Conservation (phyloP, 2,888 invertebrate genomes). For the Sicus ferrugineus region DNA sequence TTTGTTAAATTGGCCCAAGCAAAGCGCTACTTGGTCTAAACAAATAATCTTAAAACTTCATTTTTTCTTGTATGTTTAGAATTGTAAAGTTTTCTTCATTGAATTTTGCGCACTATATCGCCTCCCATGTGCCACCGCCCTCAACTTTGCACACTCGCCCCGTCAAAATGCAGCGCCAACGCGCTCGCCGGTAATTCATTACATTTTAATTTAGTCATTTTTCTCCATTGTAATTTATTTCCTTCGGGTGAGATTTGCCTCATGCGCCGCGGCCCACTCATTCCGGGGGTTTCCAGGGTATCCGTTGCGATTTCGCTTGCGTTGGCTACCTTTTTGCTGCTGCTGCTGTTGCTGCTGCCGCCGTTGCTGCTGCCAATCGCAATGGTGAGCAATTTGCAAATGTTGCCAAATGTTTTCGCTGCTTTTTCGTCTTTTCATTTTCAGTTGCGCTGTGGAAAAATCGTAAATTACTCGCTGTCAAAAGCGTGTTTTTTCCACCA, state of each 20-base stretch:
- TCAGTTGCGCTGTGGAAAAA: background rate
- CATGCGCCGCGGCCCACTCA: constrained; percentile 2
- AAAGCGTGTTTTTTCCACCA: background rate
- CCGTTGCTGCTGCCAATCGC: background rate
- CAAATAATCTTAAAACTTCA: no score
- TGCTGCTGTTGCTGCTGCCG: background rate
- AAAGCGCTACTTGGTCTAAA: no score
- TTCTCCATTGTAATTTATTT: constrained; percentile 52
- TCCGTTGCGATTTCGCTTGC: background rate
- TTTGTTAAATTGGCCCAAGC: constrained; percentile 4
- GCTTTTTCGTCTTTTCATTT: background rate
- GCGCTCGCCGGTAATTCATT: constrained; percentile 44
- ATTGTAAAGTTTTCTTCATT: constrained; percentile 18
- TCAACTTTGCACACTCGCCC: background rate
- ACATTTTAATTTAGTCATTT: constrained; percentile 46
- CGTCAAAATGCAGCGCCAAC: background rate
- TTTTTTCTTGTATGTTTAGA: no score
- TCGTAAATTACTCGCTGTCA: constrained; percentile 1
- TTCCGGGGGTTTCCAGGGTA: background rate
- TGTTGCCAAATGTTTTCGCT: background rate
- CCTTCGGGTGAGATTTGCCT: constrained; percentile 27
- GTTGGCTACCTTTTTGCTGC: background rate
- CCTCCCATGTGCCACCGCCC: background rate
- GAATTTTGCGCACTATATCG: background rate
- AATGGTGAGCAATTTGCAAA: background rate